These are phyloP conservation scores for Caenorhabditis auriculariae DNA, from an alignment of 2,888 invertebrate genomes.

Conservation along the genomic window DNA sequence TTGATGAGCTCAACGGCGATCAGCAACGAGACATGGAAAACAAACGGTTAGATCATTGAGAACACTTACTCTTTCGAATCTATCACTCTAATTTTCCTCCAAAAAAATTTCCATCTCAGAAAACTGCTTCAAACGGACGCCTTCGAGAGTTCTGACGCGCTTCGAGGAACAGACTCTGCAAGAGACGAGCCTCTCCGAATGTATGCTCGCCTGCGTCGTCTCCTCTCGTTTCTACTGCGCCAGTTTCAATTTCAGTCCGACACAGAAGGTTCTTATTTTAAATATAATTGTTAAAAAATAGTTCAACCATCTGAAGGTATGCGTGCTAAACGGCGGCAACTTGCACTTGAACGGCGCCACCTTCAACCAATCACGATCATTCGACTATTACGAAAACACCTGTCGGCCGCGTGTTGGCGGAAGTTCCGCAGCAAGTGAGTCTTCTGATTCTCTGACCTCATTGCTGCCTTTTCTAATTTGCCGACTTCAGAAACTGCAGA, in stretches of 20 bases:
- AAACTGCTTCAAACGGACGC: conserved; percentile 11
- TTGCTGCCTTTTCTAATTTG: not conserved
- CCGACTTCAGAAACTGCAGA: not conserved
- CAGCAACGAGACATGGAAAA: no score
- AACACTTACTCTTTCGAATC: no score
- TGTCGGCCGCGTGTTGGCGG: conserved; percentile 19
- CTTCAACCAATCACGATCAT: conserved; percentile 8
- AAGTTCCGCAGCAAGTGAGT: not conserved
- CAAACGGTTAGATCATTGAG: no score
- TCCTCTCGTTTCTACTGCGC: conserved; percentile 27
- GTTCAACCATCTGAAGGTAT: conserved; percentile 4
- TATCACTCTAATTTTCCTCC: no score
- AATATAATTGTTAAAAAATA: not conserved
- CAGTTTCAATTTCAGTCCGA: conserved; percentile 28
- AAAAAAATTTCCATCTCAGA: conserved; percentile 9
- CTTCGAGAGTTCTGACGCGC: conserved; percentile 5
- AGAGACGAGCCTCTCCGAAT: conserved; percentile 18
- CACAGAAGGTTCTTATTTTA: conserved; percentile 7
- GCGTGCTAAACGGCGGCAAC: conserved; percentile 33
- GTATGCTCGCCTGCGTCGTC: conserved; percentile 20
- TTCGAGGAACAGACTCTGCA: conserved; percentile 17
- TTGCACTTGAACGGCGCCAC: conserved; percentile 24
- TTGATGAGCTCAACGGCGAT: no score
- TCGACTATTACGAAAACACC: conserved; percentile 33
- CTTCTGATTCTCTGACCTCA: not conserved